Percentiles rank a stretch among this genome's conserved stretches.
Conservation (phyloP, 2,888 invertebrate genomes). For the Melipona beecheii region DNA sequence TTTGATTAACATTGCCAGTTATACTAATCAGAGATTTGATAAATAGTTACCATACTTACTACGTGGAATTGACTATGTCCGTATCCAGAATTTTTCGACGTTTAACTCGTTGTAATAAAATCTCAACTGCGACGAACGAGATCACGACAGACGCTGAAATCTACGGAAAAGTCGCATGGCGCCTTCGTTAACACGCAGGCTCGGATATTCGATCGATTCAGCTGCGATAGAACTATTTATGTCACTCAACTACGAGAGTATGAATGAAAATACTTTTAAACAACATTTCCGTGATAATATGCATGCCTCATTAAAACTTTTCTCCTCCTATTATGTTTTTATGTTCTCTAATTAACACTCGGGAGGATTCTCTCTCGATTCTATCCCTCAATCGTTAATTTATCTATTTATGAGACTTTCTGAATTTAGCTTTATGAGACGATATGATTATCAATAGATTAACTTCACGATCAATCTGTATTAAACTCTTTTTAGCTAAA, state of each 20-base stretch:
- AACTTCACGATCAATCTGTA: not conserved
- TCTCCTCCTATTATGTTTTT: not conserved
- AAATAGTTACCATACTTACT: slow-evolving; percentile 28
- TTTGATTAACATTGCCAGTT: not conserved
- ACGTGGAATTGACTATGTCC: not conserved
- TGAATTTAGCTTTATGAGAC: slow-evolving; percentile 5
- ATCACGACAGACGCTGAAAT: slow-evolving; percentile 52
- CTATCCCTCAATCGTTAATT: not conserved
- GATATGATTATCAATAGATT: slow-evolving; percentile 28
- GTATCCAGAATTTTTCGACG: not conserved
- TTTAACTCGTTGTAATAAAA: slow-evolving; percentile 3
- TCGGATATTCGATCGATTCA: slow-evolving; percentile 71
- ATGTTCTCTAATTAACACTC: not conserved
- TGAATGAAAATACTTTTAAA: slow-evolving; percentile 52
- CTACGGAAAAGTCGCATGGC: slow-evolving; percentile 59
- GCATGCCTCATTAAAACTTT: not conserved
- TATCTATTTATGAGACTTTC: not conserved
- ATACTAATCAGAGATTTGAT: not conserved
- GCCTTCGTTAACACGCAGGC: slow-evolving; percentile 68
- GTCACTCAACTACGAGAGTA: slow-evolving; percentile 51
- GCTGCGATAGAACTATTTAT: slow-evolving; percentile 64
- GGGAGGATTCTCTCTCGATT: not conserved
- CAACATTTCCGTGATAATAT: slow-evolving; percentile 8
- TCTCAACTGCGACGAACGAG: slow-evolving; percentile 34
- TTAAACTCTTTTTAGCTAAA: not conserved